A percentile compares a stretch with the other conserved stretches of the same genome.
These are phyloP conservation scores for Thamnophis elegans DNA, from an alignment of 2,797 vertebrate genomes.

Conservation along the genomic window DNA sequence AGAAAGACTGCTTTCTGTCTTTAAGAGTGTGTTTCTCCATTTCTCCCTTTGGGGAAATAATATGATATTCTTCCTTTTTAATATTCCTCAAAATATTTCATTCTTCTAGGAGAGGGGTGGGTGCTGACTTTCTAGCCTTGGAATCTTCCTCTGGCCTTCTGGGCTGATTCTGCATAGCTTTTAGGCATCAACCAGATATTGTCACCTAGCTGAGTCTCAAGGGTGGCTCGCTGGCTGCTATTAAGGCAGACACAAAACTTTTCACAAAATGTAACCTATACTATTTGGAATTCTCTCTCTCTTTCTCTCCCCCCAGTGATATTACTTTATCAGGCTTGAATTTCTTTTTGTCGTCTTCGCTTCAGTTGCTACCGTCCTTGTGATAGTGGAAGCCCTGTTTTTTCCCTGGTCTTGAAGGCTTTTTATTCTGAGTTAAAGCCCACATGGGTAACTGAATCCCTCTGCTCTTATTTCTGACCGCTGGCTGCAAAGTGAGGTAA, in stretches of 20 bases:
- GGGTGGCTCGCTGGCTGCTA: not conserved
- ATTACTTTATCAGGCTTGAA: not conserved
- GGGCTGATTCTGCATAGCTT: not conserved
- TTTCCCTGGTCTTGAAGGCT: not conserved
- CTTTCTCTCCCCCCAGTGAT: not conserved
- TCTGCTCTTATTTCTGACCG: not conserved
- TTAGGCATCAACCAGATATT: not conserved
- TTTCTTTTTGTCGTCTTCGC: not conserved
- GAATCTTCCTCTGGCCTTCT: not conserved
- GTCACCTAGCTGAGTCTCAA: not conserved
- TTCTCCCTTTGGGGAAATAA: too few relatives aligned
- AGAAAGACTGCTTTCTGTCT: too few relatives aligned
- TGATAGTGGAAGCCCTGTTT: not conserved
- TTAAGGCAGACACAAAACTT: not conserved
- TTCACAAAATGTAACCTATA: not conserved
- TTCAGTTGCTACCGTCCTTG: not conserved
- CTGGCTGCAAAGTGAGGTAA: not conserved
- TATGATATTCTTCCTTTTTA: too few relatives aligned
- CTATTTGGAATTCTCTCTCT: not conserved
- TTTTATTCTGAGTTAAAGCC: not conserved
- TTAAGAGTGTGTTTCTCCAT: too few relatives aligned
- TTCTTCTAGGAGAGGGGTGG: too few relatives aligned
- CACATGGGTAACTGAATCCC: not conserved
- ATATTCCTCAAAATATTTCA: too few relatives aligned
- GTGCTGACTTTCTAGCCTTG: not conserved